A percentile compares a stretch with the other conserved stretches of the same genome.
These are phyloP conservation scores for Apamea epomidion DNA, from an alignment of 2,888 invertebrate species.

Conservation along the genomic window DNA sequence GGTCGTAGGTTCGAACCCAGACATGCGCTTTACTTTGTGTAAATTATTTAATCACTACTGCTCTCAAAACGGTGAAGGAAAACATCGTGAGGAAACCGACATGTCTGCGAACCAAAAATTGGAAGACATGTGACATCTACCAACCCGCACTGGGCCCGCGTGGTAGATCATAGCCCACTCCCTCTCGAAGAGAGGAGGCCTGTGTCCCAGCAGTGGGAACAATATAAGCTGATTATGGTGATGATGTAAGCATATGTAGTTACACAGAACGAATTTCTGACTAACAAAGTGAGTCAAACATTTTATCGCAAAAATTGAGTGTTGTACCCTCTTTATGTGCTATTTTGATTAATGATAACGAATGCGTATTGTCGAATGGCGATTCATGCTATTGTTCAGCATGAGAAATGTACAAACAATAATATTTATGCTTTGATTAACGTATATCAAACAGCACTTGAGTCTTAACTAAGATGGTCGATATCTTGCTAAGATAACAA, in stretches of 20 bases:
- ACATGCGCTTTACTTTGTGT: too few relatives aligned
- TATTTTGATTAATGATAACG: slow-evolving; percentile 40
- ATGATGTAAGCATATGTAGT: not conserved
- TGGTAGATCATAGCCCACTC: too few relatives aligned
- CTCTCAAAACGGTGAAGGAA: too few relatives aligned
- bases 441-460: slow-evolving; percentile 1
- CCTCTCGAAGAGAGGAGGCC: too few relatives aligned
- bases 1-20: too few relatives aligned
- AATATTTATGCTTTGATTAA: slow-evolving; percentile 55
- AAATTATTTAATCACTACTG: too few relatives aligned
- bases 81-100: too few relatives aligned
- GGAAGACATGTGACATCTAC: too few relatives aligned
- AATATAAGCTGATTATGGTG: too few relatives aligned
- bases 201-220: too few relatives aligned
- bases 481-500: slow-evolving; percentile 27
- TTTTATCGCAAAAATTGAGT: slow-evolving; percentile 42
- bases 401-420: slow-evolving; percentile 43
- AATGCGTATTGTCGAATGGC: slow-evolving; percentile 29
- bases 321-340: slow-evolving; percentile 12
- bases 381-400: slow-evolving; percentile 43
- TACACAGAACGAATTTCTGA: slow-evolving; percentile 11
- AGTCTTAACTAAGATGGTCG: slow-evolving; percentile 10
- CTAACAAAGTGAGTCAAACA: slow-evolving; percentile 39
- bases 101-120: too few relatives aligned
- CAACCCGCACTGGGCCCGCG: too few relatives aligned